These are phyloP conservation scores for Sanderia malayensis DNA, from an alignment of 30 jellyfish, hydroid and myxozoan species.

Conservation along the genomic window DNA sequence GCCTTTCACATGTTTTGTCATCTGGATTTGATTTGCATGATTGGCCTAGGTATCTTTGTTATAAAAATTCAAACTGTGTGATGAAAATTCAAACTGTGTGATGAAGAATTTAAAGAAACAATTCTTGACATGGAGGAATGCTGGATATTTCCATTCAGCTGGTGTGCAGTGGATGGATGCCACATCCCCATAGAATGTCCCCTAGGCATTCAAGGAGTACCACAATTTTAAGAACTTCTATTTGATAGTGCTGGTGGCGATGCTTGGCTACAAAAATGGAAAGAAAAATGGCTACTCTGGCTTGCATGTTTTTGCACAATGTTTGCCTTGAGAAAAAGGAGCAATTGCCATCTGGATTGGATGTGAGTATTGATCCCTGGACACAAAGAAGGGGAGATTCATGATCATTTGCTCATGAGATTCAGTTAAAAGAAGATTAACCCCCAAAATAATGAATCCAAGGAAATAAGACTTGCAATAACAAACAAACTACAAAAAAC, in stretches of 20 bases:
- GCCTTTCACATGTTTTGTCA: no score
- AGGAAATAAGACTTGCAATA: neutral
- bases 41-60: no score
- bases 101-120: slow-evolving; percentile 1
- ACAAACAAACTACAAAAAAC: no score
- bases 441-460: slow-evolving; percentile 9
- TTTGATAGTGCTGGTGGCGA: slow-evolving; percentile 18
- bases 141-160: slow-evolving; percentile 55
- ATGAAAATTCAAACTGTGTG: no score
- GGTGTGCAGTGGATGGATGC: slow-evolving; percentile 47
- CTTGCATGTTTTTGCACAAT: slow-evolving; percentile 18
- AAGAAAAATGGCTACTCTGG: neutral
- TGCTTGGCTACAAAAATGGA: slow-evolving; percentile 18
- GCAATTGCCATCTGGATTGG: slow-evolving; percentile 15
- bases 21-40: no score
- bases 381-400: slow-evolving; percentile 29
- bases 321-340: slow-evolving; percentile 29
- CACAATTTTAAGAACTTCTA: slow-evolving; percentile 40
- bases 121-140: slow-evolving; percentile 30
- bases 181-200: slow-evolving; percentile 62
- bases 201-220: slow-evolving; percentile 34
- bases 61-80: no score
- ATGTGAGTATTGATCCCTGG: slow-evolving; percentile 11
- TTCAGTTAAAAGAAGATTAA: neutral
- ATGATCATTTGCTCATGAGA: slow-evolving; percentile 13